Evolutionary conservation across 2,888 invertebrate genomes (phyloP).

Genomic region (Drosophila affinis): DNA sequence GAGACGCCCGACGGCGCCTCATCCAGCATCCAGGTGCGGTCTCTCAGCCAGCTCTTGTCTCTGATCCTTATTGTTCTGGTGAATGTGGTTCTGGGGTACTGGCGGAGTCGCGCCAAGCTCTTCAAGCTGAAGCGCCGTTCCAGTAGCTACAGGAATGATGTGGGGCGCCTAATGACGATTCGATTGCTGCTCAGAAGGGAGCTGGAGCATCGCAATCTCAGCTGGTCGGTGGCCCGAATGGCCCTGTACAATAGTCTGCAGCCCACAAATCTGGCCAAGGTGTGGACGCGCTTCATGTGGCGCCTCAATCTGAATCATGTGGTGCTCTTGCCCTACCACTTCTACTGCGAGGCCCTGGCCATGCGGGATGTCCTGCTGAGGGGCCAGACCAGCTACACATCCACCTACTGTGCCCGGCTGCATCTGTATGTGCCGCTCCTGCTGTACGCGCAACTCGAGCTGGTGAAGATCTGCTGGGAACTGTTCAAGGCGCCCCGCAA

Average conservation of each 20-base stretch:
- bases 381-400: conserved; percentile 72
- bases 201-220: conserved; percentile 76
- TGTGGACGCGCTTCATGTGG: conserved; percentile 81
- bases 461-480: conserved; percentile 79
- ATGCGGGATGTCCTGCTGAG: conserved; percentile 76
- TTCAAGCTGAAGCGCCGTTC: conserved; percentile 59
- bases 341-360: conserved; percentile 78
- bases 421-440: conserved; percentile 80
- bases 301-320: conserved; percentile 74
- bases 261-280: conserved; percentile 83
- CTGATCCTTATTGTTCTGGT: conserved; percentile 87
- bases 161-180: conserved; percentile 58
- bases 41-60: conserved; percentile 84
- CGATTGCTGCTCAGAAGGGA: conserved; percentile 82
- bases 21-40: conserved; percentile 65
- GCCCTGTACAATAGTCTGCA: conserved; percentile 83
- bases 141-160: conserved; percentile 44
- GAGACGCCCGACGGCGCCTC: conserved; percentile 86
- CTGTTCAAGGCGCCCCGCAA: conserved; percentile 82
- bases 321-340: conserved; percentile 75
- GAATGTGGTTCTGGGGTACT: conserved; percentile 87
- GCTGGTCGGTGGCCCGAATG: conserved; percentile 82
- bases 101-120: conserved; percentile 81
- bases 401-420: conserved; percentile 77
- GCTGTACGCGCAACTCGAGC: conserved; percentile 80